Base-by-base conservation (phyloP, 2,797 vertebrate genomes). In the Danio albolineatus region DNA sequence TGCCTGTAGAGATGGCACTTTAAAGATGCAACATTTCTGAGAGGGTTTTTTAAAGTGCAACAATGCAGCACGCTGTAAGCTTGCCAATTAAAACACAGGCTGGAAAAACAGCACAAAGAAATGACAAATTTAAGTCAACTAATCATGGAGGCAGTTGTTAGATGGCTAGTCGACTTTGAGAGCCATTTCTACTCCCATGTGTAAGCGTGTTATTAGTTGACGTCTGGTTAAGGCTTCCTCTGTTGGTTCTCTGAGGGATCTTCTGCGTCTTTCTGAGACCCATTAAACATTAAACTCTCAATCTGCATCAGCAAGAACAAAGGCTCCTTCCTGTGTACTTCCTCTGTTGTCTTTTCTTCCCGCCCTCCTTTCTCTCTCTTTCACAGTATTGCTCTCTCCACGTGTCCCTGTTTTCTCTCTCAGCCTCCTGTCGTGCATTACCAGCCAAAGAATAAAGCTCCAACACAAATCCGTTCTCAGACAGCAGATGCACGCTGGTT, bases 231-330 rank as follows among this genome's bases (percentile, higher is more conserved):
- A 61, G 14, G 28, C 71, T 75, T 44, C 60, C 14, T 21, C 36
- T 65, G 7, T 53, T 39, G 39, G 66, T 43, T 67, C 51, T 10
- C 39, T 74, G 66, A 73, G 57, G 78, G 60, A 66, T 83, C 54
- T 54, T 74, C 79, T 28, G 56, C 13, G 8, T 83, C 48, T 81
- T 72, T 57, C 65, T 73, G 77, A 56, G 66, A 77, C 54, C 66
- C 57, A 83, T 86, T 86, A 86, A 86, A 82, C 76, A 81, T 85
- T 83, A 78, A 88, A 80, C 79, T 66, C 73, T 64, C 60, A 82
- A 67, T 87, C 61, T 72, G 84, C 54, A 54, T 76, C 66, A 43
- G 12, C 39, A 44, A 71, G 80, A 83, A 86, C 83, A 86, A 83
- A 86, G 76, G 56, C 76, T 44, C 9, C 43, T 73, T 82, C 76